These are phyloP conservation scores for Acridotheres tristis DNA, from an alignment of 2,797 vertebrate species.

Conservation along the genomic window DNA sequence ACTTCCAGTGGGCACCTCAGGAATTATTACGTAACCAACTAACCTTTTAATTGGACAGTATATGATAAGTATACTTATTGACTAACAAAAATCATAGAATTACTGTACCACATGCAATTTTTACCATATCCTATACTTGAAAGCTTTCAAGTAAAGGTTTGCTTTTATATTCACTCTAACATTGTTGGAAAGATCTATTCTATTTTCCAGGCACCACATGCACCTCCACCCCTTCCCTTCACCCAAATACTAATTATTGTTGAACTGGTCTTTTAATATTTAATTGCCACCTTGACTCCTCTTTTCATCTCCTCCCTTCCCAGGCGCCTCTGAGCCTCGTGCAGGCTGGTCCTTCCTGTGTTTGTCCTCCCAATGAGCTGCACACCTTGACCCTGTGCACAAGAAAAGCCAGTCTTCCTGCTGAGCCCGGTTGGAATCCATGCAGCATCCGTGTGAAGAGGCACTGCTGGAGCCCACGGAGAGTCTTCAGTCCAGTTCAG, in stretches of 20 bases:
- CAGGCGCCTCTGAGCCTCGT: not conserved
- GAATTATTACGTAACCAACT: not conserved
- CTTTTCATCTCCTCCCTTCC: slow-evolving; percentile 45
- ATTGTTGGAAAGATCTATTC: not conserved
- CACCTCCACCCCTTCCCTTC: not conserved
- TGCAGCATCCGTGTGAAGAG: not conserved
- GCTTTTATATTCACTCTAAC: not conserved
- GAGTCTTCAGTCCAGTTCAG: not conserved
- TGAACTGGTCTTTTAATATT: slow-evolving; percentile 28
- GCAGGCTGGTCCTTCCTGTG: not conserved
- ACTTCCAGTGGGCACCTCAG: not conserved
- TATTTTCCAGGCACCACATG: not conserved
- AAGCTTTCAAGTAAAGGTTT: not conserved
- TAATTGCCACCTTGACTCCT: slow-evolving; percentile 33
- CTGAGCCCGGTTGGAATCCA: not conserved
- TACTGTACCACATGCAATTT: fast-evolving
- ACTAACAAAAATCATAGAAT: not conserved
- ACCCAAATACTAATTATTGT: slow-evolving; percentile 15
- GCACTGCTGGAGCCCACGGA: fast-evolving
- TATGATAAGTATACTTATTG: not conserved
- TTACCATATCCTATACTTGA: not conserved
- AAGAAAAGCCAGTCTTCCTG: not conserved
- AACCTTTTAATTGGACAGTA: not conserved
- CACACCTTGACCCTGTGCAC: not conserved
- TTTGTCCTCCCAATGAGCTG: not conserved